These are phyloP conservation scores for Saxicola maurus DNA, from an alignment of 2,797 vertebrate species.

Conservation along the genomic window DNA sequence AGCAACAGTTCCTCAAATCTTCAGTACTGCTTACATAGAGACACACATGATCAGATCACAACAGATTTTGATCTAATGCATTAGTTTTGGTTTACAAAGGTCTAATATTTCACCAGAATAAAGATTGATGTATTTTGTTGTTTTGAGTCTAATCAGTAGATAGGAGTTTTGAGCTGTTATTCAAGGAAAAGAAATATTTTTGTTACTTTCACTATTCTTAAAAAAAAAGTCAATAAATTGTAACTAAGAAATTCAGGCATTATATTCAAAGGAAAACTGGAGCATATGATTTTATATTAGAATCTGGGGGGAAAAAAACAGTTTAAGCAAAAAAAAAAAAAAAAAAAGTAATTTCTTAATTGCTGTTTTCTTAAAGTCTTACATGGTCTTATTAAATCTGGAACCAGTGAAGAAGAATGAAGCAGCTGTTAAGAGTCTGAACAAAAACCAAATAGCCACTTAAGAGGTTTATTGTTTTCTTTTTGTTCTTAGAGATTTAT, in stretches of 20 bases:
- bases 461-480: conserved; percentile 41
- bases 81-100: neutral
- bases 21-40: neutral
- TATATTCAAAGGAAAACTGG: neutral
- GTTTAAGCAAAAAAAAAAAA: neutral
- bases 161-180: neutral
- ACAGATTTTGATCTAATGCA: neutral
- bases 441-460: conserved; percentile 53
- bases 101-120: neutral
- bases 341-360: neutral
- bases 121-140: neutral
- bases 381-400: conserved; percentile 54
- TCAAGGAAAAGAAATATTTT: neutral
- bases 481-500: conserved; percentile 36
- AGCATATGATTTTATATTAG: neutral
- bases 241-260: neutral
- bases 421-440: conserved; percentile 62
- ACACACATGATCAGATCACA: neutral
- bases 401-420: conserved; percentile 63
- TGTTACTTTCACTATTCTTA: neutral
- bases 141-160: neutral
- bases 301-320: neutral
- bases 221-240: neutral
- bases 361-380: conserved; percentile 49
- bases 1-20: neutral